phyloP scores from a whole-genome alignment of 2,888 invertebrate genomes.

The Plebejus argus region DNA sequence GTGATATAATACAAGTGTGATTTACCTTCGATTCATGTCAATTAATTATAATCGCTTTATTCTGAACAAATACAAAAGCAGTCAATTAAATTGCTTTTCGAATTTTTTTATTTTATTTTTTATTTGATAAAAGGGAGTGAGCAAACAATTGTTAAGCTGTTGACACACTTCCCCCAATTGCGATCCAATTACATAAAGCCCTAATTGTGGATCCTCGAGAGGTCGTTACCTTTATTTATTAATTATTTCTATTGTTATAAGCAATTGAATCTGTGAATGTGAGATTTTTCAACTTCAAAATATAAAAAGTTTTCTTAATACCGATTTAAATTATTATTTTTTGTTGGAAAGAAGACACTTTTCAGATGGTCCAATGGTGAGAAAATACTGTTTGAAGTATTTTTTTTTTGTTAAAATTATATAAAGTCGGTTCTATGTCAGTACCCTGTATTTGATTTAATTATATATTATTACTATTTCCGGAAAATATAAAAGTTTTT shows the following conservation, averaged over 20 bases:
- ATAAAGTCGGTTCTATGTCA: too few species aligned
- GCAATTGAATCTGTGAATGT: background rate
- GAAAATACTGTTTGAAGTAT: too few species aligned
- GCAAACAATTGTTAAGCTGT: background rate
- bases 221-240: background rate
- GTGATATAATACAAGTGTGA: too few species aligned
- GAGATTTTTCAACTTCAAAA: too few species aligned
- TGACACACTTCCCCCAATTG: slow-evolving; percentile 24
- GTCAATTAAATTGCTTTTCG: background rate
- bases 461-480: too few species aligned
- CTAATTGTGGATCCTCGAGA: background rate
- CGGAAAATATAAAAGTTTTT: too few species aligned
- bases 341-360: too few species aligned
- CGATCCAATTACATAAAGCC: background rate
- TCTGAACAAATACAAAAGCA: background rate
- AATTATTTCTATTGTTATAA: background rate
- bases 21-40: background rate
- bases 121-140: slow-evolving; percentile 1
- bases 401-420: too few species aligned
- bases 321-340: too few species aligned
- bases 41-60: background rate
- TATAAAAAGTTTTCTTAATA: too few species aligned
- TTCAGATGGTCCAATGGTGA: too few species aligned
- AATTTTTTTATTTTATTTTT: slow-evolving; percentile 1
- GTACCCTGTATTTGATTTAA: too few species aligned